Evolutionary conservation across 2,797 vertebrate genomes (phyloP).

Genomic region (Chanos chanos): DNA sequence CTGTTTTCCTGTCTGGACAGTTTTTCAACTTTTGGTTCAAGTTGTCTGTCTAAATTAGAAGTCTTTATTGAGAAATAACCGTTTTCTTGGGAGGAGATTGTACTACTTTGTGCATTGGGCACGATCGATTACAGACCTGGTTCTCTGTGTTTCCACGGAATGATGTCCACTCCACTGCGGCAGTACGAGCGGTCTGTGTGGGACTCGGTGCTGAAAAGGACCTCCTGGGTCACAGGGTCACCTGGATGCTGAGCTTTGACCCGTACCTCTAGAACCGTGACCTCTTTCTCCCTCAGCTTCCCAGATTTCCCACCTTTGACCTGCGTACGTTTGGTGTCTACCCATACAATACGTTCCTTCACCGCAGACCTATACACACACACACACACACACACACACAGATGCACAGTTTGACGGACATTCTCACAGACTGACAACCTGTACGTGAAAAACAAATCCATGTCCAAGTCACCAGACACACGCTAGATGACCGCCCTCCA

Average conservation of each 20-base stretch:
- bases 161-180: constrained; percentile 65
- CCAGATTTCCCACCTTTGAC: constrained; percentile 70
- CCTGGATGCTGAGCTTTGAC: constrained; percentile 73
- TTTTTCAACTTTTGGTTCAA: no score
- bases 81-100: no score
- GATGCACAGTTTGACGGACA: background rate
- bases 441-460: background rate
- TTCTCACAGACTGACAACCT: background rate
- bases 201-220: constrained; percentile 74
- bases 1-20: no score
- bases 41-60: no score
- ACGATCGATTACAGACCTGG: constrained; percentile 45
- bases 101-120: no score
- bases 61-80: no score
- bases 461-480: background rate
- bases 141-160: constrained; percentile 64
- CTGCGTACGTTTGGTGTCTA: constrained; percentile 70
- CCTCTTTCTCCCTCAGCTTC: constrained; percentile 74
- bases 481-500: no score
- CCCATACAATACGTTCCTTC: constrained; percentile 74
- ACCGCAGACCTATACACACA: constrained; percentile 65
- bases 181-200: constrained; percentile 74
- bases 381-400: background rate
- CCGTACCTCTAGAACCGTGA: constrained; percentile 70
- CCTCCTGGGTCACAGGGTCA: constrained; percentile 65